Percentiles rank a stretch among this genome's conserved stretches.
Conservation (phyloP, 2,888 invertebrate genomes). For the Mesorhabditis sp. region DNA sequence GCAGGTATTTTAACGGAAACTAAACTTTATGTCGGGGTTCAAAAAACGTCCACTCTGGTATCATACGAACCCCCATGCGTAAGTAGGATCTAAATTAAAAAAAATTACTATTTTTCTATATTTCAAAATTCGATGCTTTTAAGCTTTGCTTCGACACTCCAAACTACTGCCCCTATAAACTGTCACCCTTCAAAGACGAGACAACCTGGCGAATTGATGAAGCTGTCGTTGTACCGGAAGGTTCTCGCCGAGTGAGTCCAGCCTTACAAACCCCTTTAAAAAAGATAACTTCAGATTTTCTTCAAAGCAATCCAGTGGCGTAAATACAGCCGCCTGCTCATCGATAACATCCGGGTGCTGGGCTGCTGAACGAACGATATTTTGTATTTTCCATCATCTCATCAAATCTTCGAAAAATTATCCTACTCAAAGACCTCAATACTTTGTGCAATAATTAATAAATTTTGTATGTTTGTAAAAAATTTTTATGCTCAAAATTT, state of each 20-base stretch:
- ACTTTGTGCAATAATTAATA: no score
- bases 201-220: background rate
- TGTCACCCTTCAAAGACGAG: background rate
- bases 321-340: background rate
- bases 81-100: no score
- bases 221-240: slow-evolving; percentile 4
- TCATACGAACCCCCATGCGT: no score
- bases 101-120: no score
- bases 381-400: no score
- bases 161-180: slow-evolving; percentile 3
- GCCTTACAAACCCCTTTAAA: background rate
- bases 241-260: background rate
- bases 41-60: no score
- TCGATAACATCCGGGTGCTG: background rate
- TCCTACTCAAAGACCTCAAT: no score
- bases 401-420: no score
- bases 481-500: no score
- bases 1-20: background rate
- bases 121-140: background rate
- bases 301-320: background rate
- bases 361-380: background rate
- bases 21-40: background rate
- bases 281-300: background rate
- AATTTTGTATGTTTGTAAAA: no score
- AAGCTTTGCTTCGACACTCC: slow-evolving; percentile 1